Percentiles rank a stretch among this genome's conserved stretches.
These are phyloP conservation scores for Zaprionus gabonicus DNA, from an alignment of 1,140 invertebrate species.

Conservation along the genomic window DNA sequence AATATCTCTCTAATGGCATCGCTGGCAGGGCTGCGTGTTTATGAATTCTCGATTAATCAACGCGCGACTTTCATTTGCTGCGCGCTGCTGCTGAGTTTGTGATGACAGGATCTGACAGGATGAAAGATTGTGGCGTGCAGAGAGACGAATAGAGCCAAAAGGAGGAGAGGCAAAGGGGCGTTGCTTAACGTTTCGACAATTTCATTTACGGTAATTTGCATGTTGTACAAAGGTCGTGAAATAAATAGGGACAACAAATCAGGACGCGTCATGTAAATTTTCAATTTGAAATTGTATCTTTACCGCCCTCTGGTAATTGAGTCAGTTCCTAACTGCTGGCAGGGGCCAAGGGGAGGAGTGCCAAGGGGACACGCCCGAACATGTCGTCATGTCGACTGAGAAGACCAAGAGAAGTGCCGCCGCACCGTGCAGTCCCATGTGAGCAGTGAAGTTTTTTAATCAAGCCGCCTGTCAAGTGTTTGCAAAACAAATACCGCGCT, in stretches of 20 bases:
- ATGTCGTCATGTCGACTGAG: slow-evolving; percentile 53
- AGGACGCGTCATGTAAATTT: slow-evolving; percentile 59
- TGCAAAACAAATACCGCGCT: slow-evolving; percentile 81
- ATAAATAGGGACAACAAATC: slow-evolving; percentile 82
- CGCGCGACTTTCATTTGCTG: slow-evolving; percentile 54
- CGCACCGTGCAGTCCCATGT: slow-evolving; percentile 70
- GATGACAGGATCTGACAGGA: slow-evolving; percentile 77
- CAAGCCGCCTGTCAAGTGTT: slow-evolving; percentile 84
- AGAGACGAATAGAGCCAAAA: background rate
- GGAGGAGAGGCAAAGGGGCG: background rate
- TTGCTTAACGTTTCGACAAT: slow-evolving; percentile 48
- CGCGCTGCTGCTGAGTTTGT: slow-evolving; percentile 21
- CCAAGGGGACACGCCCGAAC: slow-evolving; percentile 63
- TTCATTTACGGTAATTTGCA: slow-evolving; percentile 66
- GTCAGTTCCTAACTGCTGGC: slow-evolving; percentile 18
- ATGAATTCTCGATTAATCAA: slow-evolving; percentile 75
- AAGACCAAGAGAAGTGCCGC: slow-evolving; percentile 5
- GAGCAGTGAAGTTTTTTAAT: slow-evolving; percentile 84
- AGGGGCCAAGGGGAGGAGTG: background rate
- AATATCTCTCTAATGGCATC: slow-evolving; percentile 20
- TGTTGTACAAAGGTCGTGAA: slow-evolving; percentile 52
- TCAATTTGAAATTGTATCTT: slow-evolving; percentile 45
- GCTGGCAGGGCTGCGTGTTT: slow-evolving; percentile 24
- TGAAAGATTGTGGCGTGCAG: slow-evolving; percentile 54
- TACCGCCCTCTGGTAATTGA: slow-evolving; percentile 67